Evolutionary conservation across 2,888 invertebrate genomes (phyloP).

Genomic region (Ischnura elegans): DNA sequence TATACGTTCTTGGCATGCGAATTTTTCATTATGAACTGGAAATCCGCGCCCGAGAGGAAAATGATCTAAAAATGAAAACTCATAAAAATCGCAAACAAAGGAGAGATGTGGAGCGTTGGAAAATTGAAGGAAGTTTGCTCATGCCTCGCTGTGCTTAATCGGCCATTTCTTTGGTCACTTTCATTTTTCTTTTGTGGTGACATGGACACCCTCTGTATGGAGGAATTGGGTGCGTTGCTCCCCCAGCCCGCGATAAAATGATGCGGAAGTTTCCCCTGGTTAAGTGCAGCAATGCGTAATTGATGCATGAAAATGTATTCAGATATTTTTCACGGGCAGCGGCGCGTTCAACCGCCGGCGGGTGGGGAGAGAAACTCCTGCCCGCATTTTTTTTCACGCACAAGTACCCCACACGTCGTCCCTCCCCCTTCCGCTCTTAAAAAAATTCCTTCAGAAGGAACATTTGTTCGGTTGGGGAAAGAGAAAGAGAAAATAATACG

Average conservation of each 20-base stretch:
- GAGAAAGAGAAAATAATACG: not conserved
- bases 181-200: not conserved
- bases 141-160: too few relatives aligned
- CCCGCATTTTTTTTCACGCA: not conserved
- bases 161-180: not conserved
- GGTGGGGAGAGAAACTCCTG: not conserved
- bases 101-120: not conserved
- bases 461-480: not conserved
- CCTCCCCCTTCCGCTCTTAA: not conserved
- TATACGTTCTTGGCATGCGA: too few relatives aligned
- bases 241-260: not conserved
- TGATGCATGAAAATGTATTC: conserved; percentile 38
- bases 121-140: not conserved
- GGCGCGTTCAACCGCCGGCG: not conserved
- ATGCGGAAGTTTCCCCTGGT: not conserved
- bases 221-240: not conserved
- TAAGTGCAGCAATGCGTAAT: conserved; percentile 28
- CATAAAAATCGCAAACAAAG: not conserved
- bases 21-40: too few relatives aligned
- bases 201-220: not conserved
- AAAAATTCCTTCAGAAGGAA: not conserved
- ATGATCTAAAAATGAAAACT: not conserved
- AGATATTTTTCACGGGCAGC: conserved; percentile 15
- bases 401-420: not conserved
- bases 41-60: too few relatives aligned